These are phyloP conservation scores for Periophthalmus modestus DNA, from an alignment of 2,113 vertebrate genomes.

Conservation along the genomic window DNA sequence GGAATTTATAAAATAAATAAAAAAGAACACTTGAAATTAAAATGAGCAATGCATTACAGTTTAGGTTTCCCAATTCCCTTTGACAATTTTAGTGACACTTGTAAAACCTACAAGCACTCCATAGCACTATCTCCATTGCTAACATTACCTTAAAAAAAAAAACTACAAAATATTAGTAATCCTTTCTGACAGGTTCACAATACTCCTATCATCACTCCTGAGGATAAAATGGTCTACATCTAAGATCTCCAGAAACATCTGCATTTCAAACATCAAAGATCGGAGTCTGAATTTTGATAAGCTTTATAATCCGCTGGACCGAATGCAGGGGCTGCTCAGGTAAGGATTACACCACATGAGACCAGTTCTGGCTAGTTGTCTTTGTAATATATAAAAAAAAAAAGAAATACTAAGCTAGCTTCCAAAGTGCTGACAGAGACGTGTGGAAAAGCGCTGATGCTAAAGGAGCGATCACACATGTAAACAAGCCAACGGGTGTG, in stretches of 20 bases:
- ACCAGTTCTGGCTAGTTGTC: conserved; percentile 27
- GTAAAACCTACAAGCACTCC: no score
- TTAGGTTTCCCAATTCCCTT: no score
- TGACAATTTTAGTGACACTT: no score
- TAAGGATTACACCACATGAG: conserved; percentile 47
- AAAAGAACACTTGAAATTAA: no score
- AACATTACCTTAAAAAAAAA: neutral
- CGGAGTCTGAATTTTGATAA: conserved; percentile 44
- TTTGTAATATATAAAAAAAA: conserved; percentile 1
- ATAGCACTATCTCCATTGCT: no score
- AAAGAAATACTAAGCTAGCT: conserved; percentile 12
- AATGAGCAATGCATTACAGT: no score
- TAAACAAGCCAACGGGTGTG: conserved; percentile 25
- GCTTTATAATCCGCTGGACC: conserved; percentile 56
- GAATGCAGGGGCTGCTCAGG: conserved; percentile 44
- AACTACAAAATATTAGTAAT: neutral
- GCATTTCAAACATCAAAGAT: conserved; percentile 52
- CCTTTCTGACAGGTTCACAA: neutral
- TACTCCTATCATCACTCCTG: conserved; percentile 25
- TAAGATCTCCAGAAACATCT: conserved; percentile 41
- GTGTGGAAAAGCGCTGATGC: conserved; percentile 14
- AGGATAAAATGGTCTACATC: conserved; percentile 50
- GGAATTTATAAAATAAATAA: no score
- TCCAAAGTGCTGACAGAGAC: conserved; percentile 23
- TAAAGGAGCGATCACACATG: conserved; percentile 32